Conservation (phyloP, 2,888 invertebrate genomes). For the Argyresthia goedartella region DNA sequence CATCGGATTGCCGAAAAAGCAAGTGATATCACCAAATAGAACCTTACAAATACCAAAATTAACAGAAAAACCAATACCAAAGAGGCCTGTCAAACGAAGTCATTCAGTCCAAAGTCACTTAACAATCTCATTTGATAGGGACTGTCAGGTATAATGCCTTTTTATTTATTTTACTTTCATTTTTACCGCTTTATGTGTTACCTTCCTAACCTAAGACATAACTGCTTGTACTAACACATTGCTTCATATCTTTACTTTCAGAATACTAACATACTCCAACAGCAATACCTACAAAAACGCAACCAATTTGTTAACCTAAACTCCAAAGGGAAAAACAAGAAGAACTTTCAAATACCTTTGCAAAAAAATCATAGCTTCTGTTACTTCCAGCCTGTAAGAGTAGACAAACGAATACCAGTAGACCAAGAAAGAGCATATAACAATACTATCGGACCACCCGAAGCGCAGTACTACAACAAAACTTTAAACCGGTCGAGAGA, state of each 20-base stretch:
- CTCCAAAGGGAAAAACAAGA: slow-evolving; percentile 67
- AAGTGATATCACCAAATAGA: slow-evolving; percentile 56
- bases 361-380: slow-evolving; percentile 77
- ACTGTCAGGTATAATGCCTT: slow-evolving; percentile 54
- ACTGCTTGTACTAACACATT: slow-evolving; percentile 40
- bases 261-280: slow-evolving; percentile 72
- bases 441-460: slow-evolving; percentile 56
- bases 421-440: slow-evolving; percentile 57
- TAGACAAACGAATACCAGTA: slow-evolving; percentile 67
- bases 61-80: slow-evolving; percentile 60
- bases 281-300: slow-evolving; percentile 70
- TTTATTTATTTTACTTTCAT: slow-evolving; percentile 17
- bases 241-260: slow-evolving; percentile 40
- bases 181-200: slow-evolving; percentile 12
- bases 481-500: slow-evolving; percentile 61
- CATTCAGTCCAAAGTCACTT: slow-evolving; percentile 54
- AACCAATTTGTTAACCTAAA: slow-evolving; percentile 67
- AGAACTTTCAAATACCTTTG: slow-evolving; percentile 74
- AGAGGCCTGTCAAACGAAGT: slow-evolving; percentile 53
- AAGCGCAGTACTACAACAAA: slow-evolving; percentile 57
- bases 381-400: slow-evolving; percentile 75
- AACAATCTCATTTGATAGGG: slow-evolving; percentile 24
- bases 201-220: slow-evolving; percentile 15
- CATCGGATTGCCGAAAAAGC: slow-evolving; percentile 50
- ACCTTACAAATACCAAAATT: slow-evolving; percentile 66